phyloP scores from a whole-genome alignment of 2,888 invertebrate genomes.

The Cataglyphis livida region DNA sequence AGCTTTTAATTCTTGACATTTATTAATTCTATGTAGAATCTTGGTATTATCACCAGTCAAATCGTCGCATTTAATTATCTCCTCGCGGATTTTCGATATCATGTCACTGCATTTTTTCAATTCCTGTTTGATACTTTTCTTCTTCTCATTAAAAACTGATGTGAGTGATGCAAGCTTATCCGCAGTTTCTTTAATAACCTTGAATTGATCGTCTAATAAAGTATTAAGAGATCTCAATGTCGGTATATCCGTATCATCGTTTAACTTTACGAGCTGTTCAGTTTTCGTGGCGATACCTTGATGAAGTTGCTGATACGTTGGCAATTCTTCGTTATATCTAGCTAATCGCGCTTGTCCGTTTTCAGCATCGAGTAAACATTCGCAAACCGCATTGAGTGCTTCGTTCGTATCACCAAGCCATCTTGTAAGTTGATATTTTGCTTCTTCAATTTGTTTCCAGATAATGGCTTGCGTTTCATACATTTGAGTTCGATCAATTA shows the following conservation, averaged over 20 bases:
- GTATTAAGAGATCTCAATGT: conserved; percentile 89
- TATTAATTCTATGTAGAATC: conserved; percentile 92
- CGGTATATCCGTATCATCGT: conserved; percentile 89
- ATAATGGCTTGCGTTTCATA: conserved; percentile 96
- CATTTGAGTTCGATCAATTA: conserved; percentile 91
- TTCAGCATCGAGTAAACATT: conserved; percentile 93
- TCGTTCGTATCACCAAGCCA: conserved; percentile 95
- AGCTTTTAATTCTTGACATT: conserved; percentile 90
- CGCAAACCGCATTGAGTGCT: conserved; percentile 91
- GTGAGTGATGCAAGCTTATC: conserved; percentile 91
- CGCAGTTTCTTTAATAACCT: conserved; percentile 90
- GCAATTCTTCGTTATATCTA: conserved; percentile 95
- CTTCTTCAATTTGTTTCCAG: conserved; percentile 96
- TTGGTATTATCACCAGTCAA: conserved; percentile 95
- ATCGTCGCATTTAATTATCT: conserved; percentile 95
- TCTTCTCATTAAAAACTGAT: conserved; percentile 91
- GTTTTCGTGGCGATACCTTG: conserved; percentile 93
- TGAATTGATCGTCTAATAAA: conserved; percentile 92
- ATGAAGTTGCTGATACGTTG: conserved; percentile 91
- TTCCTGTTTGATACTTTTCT: conserved; percentile 90
- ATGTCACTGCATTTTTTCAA: conserved; percentile 91
- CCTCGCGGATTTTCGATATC: conserved; percentile 92
- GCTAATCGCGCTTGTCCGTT: conserved; percentile 92
- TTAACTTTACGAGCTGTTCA: conserved; percentile 92
- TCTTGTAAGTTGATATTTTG: conserved; percentile 92